Base-by-base conservation (phyloP, 2,113 vertebrate species). In the Phyllostomus hastatus region DNA sequence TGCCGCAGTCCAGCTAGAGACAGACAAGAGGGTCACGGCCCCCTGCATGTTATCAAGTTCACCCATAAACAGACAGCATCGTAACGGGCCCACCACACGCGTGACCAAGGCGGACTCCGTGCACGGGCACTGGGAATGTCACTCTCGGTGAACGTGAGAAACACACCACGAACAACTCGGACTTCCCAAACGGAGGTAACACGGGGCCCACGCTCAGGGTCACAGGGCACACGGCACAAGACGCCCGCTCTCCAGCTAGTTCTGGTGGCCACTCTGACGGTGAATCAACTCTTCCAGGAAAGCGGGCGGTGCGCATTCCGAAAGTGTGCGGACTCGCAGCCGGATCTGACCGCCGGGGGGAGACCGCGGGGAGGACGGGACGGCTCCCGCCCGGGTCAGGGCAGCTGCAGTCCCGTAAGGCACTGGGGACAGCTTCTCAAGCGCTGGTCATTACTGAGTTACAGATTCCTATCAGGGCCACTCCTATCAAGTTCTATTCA, bases 1-100 rank as follows among this genome's bases (percentile, higher is more conserved):
- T 99, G 75, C 99, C 99, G 98, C 99, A 99, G 81, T 99, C 99
- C 97, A 99, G 98, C 99, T 99, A 41, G 97, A 97, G 91, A 52
- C 0, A 48, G 83, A 2, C 67, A 91, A 78, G 14, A 4, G 83
- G 88, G 7, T 91, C 85, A 96, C 0, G 82, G 1, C 14, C 26
- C 15, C 59, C 61, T 57, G 43, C 10, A 4, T 54, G 61, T 0
- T 0, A 6, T 33, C 26, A 54, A 76, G 95, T 54, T 0, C 0
- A 57, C 38, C 38, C 43, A 38, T 7, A 84, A n/a, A 81, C 0
- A 75, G n/a, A 22, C 10, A 57, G 26, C 22, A 66, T 20, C 33
- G 19, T 43, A 43, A 38, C 17, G 33, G 41, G 81, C 2, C 35
- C 16, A 12, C 26, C 19, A 43, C 28, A 48, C 0, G 46, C 24